These are phyloP conservation scores for Amphiprion clarkii DNA, from an alignment of 2,797 vertebrate genomes.

Conservation along the genomic window DNA sequence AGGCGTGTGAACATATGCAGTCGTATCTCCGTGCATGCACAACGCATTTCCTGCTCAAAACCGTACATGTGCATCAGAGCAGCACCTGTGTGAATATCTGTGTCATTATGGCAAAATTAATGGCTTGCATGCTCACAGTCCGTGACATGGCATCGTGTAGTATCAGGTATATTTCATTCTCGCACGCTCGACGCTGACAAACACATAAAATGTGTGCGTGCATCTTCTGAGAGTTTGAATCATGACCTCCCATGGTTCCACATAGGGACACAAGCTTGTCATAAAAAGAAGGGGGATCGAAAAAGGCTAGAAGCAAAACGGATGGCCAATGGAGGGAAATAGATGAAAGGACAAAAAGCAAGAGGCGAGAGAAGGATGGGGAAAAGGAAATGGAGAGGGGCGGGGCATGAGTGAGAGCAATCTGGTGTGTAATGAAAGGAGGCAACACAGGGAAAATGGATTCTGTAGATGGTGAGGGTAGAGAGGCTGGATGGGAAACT, in stretches of 20 bases:
- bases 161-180: slow-evolving; percentile 23
- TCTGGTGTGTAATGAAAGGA: slow-evolving; percentile 72
- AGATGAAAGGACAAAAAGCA: slow-evolving; percentile 50
- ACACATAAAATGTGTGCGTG: background rate
- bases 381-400: slow-evolving; percentile 48
- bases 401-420: slow-evolving; percentile 59
- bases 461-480: slow-evolving; percentile 42
- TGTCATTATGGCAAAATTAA: slow-evolving; percentile 6
- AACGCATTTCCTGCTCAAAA: slow-evolving; percentile 4
- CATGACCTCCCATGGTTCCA: background rate
- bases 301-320: slow-evolving; percentile 1
- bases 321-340: slow-evolving; percentile 43
- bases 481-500: slow-evolving; percentile 36
- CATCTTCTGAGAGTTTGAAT: background rate
- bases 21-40: background rate
- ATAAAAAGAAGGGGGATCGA: background rate
- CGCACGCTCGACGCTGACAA: slow-evolving; percentile 11
- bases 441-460: slow-evolving; percentile 55
- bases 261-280: background rate
- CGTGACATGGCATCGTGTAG: slow-evolving; percentile 12
- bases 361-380: slow-evolving; percentile 42
- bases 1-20: background rate
- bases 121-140: slow-evolving; percentile 19
- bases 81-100: slow-evolving; percentile 4
- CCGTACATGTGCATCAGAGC: background rate